These are phyloP conservation scores for Lepidurus apus DNA, from an alignment of 1,140 invertebrate species.

Conservation along the genomic window DNA sequence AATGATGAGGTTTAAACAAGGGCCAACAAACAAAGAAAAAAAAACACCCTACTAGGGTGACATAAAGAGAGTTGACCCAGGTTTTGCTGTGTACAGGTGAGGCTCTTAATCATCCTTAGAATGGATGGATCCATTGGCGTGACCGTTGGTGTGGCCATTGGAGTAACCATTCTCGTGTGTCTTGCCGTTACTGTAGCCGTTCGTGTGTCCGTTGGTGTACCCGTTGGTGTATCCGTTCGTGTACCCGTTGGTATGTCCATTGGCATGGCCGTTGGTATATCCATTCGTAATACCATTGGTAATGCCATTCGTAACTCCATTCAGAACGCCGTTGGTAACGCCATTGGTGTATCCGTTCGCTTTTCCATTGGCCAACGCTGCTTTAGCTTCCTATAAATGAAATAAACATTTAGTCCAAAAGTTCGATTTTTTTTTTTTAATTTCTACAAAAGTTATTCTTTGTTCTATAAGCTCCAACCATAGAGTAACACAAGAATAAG, in stretches of 20 bases:
- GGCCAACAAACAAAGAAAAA: not conserved
- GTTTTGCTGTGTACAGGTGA: slow-evolving; percentile 24
- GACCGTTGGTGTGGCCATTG: slow-evolving; percentile 38
- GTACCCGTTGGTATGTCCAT: slow-evolving; percentile 32
- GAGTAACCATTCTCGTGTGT: slow-evolving; percentile 37
- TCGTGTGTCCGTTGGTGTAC: slow-evolving; percentile 36
- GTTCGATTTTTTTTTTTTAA: too few relatives aligned
- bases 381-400: slow-evolving; percentile 38
- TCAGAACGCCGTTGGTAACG: not conserved
- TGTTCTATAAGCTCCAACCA: too few relatives aligned
- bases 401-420: too few relatives aligned
- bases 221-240: slow-evolving; percentile 33
- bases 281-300: not conserved
- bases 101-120: slow-evolving; percentile 34
- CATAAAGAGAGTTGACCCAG: not conserved
- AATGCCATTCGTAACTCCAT: slow-evolving; percentile 11
- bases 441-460: too few relatives aligned
- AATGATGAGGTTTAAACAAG: not conserved
- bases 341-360: slow-evolving; percentile 35
- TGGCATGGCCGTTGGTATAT: slow-evolving; percentile 20
- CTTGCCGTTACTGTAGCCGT: slow-evolving; percentile 37
- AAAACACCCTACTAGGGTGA: not conserved
- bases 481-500: too few relatives aligned
- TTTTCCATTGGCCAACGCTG: slow-evolving; percentile 31
- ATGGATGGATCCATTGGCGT: slow-evolving; percentile 36